phyloP scores from a whole-genome alignment of 2,797 vertebrate species.

The Acanthurus lineatus region DNA sequence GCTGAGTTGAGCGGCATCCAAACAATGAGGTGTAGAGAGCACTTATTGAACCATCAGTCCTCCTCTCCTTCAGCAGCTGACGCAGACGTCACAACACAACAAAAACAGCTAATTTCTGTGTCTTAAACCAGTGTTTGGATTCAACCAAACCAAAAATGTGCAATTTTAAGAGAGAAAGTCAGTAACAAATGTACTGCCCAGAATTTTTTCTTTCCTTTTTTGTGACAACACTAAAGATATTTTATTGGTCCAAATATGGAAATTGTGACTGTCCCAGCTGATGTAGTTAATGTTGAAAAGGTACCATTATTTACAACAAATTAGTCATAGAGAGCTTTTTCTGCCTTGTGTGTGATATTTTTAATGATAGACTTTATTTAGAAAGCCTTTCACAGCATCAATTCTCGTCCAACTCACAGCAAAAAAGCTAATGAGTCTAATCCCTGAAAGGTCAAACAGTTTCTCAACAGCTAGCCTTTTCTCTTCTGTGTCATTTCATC shows the following conservation, averaged over 20 bases:
- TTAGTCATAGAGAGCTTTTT: background rate
- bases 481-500: background rate
- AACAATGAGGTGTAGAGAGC: conserved; percentile 32
- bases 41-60: conserved; percentile 27
- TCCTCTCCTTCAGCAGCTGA: conserved; percentile 11
- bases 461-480: background rate
- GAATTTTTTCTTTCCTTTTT: background rate
- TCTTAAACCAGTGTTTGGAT: background rate
- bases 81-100: conserved; percentile 1
- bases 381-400: background rate
- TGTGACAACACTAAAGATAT: background rate
- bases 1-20: conserved; percentile 49
- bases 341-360: background rate
- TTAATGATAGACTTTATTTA: background rate
- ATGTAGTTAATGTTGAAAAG: conserved; percentile 13
- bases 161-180: background rate
- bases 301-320: too few relatives aligned
- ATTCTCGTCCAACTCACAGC: background rate
- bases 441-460: background rate
- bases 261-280: background rate
- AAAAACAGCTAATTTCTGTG: conserved; percentile 14
- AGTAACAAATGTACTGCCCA: background rate
- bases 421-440: background rate
- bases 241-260: background rate
- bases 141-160: background rate